These are phyloP conservation scores for Leucophora obtusa DNA, from an alignment of 2,888 invertebrate species.

Conservation along the genomic window DNA sequence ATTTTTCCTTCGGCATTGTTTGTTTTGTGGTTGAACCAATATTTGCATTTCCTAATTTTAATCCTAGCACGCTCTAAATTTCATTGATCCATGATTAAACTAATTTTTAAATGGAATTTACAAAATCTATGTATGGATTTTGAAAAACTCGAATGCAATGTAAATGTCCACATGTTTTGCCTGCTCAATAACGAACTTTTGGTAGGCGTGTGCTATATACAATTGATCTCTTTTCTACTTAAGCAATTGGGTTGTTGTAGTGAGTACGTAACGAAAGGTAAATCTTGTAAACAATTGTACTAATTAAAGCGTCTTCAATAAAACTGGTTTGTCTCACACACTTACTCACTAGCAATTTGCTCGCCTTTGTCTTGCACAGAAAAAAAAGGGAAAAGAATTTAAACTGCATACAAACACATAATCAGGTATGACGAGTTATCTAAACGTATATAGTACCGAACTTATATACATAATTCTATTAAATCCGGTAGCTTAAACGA, in stretches of 20 bases:
- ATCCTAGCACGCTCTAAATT: slow-evolving; percentile 41
- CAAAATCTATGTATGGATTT: slow-evolving; percentile 44
- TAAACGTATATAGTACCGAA: too few relatives aligned
- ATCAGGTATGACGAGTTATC: too few relatives aligned
- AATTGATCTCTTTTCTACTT: slow-evolving; percentile 21
- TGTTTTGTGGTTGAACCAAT: slow-evolving; percentile 68
- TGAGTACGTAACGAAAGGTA: slow-evolving; percentile 70
- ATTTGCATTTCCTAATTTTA: slow-evolving; percentile 66
- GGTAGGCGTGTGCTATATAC: slow-evolving; percentile 54
- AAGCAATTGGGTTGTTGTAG: slow-evolving; percentile 39
- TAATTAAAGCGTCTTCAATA: slow-evolving; percentile 74
- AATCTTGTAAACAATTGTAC: slow-evolving; percentile 76
- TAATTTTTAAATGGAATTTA: slow-evolving; percentile 74
- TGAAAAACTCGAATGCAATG: not conserved
- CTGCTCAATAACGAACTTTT: slow-evolving; percentile 44
- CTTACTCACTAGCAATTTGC: not conserved
- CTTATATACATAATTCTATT: slow-evolving; percentile 53
- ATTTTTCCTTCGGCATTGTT: slow-evolving; percentile 41
- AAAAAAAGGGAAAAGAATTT: slow-evolving; percentile 6
- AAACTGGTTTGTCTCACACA: slow-evolving; percentile 58
- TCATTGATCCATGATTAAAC: slow-evolving; percentile 68
- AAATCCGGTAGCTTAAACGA: slow-evolving; percentile 76
- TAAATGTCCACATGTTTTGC: slow-evolving; percentile 49
- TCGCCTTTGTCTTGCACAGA: slow-evolving; percentile 21
- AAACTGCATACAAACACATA: not conserved